These are phyloP conservation scores for Drosophila demipolita DNA, from an alignment of 2,888 invertebrate species.

Conservation along the genomic window DNA sequence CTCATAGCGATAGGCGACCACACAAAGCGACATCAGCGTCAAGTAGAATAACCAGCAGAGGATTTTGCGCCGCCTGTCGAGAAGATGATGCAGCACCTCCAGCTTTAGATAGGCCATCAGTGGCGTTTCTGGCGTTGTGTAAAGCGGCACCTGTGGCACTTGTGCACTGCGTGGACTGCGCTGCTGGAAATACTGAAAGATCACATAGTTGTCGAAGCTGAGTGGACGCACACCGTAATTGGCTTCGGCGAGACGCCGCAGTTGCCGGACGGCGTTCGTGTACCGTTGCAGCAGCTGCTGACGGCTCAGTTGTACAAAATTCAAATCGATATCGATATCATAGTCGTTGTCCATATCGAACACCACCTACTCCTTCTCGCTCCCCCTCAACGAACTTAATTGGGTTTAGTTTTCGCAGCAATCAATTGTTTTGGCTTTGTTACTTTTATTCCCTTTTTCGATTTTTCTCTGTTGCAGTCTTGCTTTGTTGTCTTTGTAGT, in stretches of 20 bases:
- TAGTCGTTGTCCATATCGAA: constrained; percentile 65
- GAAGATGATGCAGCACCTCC: constrained; percentile 85
- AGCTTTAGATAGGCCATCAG: constrained; percentile 83
- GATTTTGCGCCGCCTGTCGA: constrained; percentile 83
- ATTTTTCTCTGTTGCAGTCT: constrained; percentile 3
- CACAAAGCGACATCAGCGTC: constrained; percentile 81
- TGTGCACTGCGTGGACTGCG: constrained; percentile 42
- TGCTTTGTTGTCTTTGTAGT: constrained; percentile 5
- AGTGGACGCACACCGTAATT: constrained; percentile 87
- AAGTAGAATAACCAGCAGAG: constrained; percentile 83
- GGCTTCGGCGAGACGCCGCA: constrained; percentile 87
- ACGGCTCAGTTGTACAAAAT: constrained; percentile 70
- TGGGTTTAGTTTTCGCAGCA: neutral
- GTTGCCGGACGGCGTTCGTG: constrained; percentile 86
- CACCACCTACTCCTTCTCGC: constrained; percentile 16
- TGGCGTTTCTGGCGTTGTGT: constrained; percentile 49
- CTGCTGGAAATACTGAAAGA: constrained; percentile 86
- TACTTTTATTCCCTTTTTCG: neutral
- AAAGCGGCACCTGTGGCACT: constrained; percentile 42
- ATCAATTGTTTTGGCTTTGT: neutral
- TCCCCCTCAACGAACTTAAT: neutral
- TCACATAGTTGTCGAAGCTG: constrained; percentile 87
- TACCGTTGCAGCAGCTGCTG: constrained; percentile 86
- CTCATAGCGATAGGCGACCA: constrained; percentile 82
- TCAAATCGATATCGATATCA: constrained; percentile 69